These are phyloP conservation scores for Falco punctatus DNA, from an alignment of 2,113 vertebrate genomes.

Conservation along the genomic window DNA sequence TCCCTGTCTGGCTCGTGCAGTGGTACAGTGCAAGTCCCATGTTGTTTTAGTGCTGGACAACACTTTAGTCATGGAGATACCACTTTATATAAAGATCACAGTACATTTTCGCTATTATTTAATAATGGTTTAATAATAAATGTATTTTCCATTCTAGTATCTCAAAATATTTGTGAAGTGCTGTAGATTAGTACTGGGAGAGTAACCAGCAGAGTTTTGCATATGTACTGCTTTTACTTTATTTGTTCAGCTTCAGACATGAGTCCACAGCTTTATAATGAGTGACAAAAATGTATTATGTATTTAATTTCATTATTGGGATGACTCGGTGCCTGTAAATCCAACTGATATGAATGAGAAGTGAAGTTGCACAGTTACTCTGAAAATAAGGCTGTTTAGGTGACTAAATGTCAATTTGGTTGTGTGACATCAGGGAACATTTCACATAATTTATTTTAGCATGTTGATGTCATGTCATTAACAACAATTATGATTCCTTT, in stretches of 20 bases:
- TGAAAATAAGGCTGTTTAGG: neutral
- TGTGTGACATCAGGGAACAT: neutral
- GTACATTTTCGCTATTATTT: neutral
- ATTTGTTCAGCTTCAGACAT: neutral
- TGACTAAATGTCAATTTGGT: neutral
- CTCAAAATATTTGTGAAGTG: neutral
- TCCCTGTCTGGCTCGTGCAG: neutral
- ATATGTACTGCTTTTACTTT: neutral
- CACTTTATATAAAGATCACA: neutral
- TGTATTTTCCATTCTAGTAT: neutral
- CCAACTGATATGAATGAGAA: neutral
- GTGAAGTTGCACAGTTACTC: neutral
- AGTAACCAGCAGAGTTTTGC: neutral
- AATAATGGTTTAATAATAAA: neutral
- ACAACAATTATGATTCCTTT: neutral
- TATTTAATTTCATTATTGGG: neutral
- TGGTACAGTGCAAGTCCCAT: neutral
- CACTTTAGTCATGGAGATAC: neutral
- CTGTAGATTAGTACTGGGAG: neutral
- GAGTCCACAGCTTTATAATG: neutral
- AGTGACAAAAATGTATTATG: neutral
- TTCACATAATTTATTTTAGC: neutral
- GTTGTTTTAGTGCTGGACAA: neutral
- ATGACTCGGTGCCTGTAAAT: neutral
- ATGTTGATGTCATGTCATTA: neutral